Percentiles rank a stretch among this genome's conserved stretches.
These are phyloP conservation scores for Drosophila setifemur DNA, from an alignment of 1,140 invertebrate species.

Conservation along the genomic window DNA sequence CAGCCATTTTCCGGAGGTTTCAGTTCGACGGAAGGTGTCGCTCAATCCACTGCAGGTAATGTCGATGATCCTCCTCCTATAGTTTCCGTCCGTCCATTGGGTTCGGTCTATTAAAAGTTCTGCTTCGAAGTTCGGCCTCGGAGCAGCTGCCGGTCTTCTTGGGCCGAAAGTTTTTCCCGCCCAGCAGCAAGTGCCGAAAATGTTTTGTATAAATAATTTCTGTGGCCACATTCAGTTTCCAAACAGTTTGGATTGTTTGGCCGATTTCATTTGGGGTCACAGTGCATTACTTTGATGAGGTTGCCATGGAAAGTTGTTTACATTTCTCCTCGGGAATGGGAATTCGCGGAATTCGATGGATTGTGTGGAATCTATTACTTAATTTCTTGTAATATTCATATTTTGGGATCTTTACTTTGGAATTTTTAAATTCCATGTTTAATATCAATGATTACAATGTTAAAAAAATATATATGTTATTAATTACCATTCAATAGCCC, in stretches of 20 bases:
- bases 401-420: too few species aligned
- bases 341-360: too few species aligned
- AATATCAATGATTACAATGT: too few species aligned
- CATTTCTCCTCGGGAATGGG: background rate
- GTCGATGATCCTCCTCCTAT: background rate
- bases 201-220: constrained; percentile 30
- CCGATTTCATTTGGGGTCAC: background rate
- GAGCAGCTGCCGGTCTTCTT: constrained; percentile 12
- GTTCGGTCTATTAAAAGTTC: constrained; percentile 29
- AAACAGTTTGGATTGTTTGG: background rate
- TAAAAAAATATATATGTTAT: too few species aligned
- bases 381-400: too few species aligned
- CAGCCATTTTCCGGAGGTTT: constrained; percentile 20
- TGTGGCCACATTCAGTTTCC: background rate
- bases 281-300: constrained; percentile 37
- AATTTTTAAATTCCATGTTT: too few species aligned
- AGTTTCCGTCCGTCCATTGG: background rate
- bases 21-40: constrained; percentile 34
- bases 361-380: too few species aligned
- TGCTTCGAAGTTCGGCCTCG: constrained; percentile 11
- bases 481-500: too few species aligned
- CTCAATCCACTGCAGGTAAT: constrained; percentile 18
- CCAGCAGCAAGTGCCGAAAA: constrained; percentile 9
- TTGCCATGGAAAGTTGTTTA: background rate
- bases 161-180: constrained; percentile 19